Conservation (phyloP, 2,113 vertebrate species). For the Myanophis thanlyinensis region DNA sequence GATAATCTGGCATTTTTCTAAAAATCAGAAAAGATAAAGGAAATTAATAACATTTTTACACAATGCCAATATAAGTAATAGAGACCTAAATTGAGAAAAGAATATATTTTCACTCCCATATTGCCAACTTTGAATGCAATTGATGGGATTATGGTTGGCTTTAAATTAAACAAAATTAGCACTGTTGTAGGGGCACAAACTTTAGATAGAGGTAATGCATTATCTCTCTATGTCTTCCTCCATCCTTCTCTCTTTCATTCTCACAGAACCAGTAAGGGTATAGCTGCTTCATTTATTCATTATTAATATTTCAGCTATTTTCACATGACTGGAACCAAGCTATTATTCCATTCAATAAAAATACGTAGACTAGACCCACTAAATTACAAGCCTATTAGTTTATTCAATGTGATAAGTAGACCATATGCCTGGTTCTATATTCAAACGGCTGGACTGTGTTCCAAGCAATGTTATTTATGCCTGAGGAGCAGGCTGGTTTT, state of each 20-base stretch:
- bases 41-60: not conserved
- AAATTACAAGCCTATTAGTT: not conserved
- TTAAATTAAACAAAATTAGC: not conserved
- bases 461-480: not conserved
- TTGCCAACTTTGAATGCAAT: not conserved
- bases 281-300: not conserved
- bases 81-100: not conserved
- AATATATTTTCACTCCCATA: not conserved
- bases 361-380: not conserved
- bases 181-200: not conserved
- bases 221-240: not conserved
- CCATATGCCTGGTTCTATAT: not conserved
- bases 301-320: not conserved
- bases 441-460: not conserved
- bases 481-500: not conserved
- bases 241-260: not conserved
- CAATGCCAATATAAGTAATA: not conserved
- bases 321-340: not conserved
- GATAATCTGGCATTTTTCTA: slow-evolving; percentile 11
- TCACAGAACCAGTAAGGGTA: not conserved
- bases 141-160: not conserved
- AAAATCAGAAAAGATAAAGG: slow-evolving; percentile 12
- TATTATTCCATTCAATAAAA: not conserved
- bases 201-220: not conserved
- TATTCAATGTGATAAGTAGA: not conserved